phyloP scores from a whole-genome alignment of 2,113 vertebrate species.

The Thomomys bottae region DNA sequence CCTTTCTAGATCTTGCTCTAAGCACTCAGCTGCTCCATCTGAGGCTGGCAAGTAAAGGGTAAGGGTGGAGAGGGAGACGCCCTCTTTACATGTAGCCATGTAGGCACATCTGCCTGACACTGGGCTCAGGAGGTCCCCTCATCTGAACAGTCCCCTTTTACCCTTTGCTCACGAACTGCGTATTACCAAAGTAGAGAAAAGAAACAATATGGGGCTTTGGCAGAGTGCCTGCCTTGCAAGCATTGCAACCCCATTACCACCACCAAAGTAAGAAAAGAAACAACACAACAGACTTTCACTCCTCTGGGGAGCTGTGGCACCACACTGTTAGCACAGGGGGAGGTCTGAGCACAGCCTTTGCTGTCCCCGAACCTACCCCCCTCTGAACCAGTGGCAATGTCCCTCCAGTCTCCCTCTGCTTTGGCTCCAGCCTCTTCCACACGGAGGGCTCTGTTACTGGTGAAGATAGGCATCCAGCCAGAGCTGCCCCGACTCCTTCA shows the following conservation, averaged over 20 bases:
- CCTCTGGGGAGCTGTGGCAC: background rate
- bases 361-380: background rate
- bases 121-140: background rate
- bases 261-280: background rate
- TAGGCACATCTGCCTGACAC: background rate
- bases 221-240: no score
- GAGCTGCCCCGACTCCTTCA: constrained; percentile 90
- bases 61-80: background rate
- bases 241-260: no score
- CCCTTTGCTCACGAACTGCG: background rate
- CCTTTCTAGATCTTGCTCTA: background rate
- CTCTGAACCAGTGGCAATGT: constrained; percentile 20
- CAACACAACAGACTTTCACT: background rate
- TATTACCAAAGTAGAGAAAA: background rate
- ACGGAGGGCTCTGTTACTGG: constrained; percentile 77
- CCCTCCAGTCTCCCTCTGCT: constrained; percentile 1
- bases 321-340: background rate
- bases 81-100: background rate
- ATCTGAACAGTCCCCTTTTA: background rate
- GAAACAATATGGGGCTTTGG: no score
- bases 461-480: constrained; percentile 91
- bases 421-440: constrained; percentile 41
- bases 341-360: background rate
- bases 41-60: background rate
- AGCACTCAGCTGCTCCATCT: background rate